phyloP scores from a whole-genome alignment of 2,888 invertebrate genomes.

The Acanthosepion pharaonis region DNA sequence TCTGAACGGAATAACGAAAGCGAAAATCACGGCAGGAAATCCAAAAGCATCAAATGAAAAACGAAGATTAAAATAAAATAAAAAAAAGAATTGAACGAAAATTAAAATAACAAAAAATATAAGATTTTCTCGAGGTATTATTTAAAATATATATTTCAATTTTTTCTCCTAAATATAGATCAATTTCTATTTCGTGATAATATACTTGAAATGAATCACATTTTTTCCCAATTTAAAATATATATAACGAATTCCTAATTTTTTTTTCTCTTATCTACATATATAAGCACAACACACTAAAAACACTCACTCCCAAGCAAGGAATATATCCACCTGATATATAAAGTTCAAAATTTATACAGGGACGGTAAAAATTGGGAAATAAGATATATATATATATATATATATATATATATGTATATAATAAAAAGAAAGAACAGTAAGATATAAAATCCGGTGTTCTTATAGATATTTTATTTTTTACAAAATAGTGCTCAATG shows the following conservation, averaged over 20 bases:
- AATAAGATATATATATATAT: too few species aligned
- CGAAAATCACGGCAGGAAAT: neutral
- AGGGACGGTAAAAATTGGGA: too few species aligned
- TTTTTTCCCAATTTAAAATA: neutral
- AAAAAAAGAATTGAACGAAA: neutral
- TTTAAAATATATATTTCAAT: neutral
- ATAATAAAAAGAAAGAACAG: too few species aligned
- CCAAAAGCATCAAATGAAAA: neutral
- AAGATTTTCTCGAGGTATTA: neutral
- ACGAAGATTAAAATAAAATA: neutral
- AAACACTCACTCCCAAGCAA: too few species aligned
- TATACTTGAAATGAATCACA: neutral
- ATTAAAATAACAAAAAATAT: neutral
- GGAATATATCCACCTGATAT: too few species aligned
- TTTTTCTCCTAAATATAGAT: neutral
- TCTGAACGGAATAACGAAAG: neutral
- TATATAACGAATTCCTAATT: neutral
- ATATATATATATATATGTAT: too few species aligned
- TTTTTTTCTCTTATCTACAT: neutral
- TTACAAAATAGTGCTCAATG: too few species aligned
- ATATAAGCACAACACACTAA: neutral
- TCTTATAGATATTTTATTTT: too few species aligned
- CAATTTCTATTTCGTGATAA: neutral
- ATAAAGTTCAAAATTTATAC: too few species aligned
- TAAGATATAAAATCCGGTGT: too few species aligned